Percentiles rank a stretch among this genome's conserved stretches.
Evolutionary conservation across 2,113 vertebrate species (phyloP).

Genomic region (Beaufortia kweichowensis): DNA sequence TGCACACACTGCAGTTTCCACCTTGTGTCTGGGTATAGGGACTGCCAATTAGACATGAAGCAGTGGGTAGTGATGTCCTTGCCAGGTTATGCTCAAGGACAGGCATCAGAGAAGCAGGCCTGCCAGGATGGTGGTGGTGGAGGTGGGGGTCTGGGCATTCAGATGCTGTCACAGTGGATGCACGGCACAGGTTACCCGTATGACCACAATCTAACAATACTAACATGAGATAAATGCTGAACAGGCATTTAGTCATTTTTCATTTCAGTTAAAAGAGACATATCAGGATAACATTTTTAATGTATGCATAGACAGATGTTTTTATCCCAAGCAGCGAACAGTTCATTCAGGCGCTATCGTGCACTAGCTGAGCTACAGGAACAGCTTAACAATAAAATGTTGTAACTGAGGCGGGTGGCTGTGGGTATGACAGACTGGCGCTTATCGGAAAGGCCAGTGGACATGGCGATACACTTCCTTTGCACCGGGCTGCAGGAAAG

Average conservation of each 20-base stretch:
- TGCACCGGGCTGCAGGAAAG: neutral
- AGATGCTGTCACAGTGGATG: conserved; percentile 14
- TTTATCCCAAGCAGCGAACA: too few relatives aligned
- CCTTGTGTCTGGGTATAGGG: conserved; percentile 37
- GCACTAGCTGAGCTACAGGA: too few relatives aligned
- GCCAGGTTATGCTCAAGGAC: conserved; percentile 68
- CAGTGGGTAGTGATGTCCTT: conserved; percentile 47
- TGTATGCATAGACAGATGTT: neutral
- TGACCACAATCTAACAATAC: neutral
- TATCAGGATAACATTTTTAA: neutral
- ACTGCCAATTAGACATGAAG: conserved; percentile 67
- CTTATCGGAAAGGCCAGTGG: conserved; percentile 1
- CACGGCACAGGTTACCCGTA: neutral
- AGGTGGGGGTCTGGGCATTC: neutral
- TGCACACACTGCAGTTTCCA: conserved; percentile 67
- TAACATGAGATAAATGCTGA: neutral
- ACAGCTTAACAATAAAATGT: neutral
- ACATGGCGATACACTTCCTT: neutral
- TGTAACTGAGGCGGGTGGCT: too few relatives aligned
- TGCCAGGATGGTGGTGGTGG: neutral
- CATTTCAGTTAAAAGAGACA: too few relatives aligned
- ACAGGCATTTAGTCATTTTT: neutral
- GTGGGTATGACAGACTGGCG: conserved; percentile 5
- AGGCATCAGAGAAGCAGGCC: conserved; percentile 41
- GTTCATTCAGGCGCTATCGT: too few relatives aligned